Conservation (phyloP, 2,797 vertebrate genomes). For the Neosilurus mollespiculum region DNA sequence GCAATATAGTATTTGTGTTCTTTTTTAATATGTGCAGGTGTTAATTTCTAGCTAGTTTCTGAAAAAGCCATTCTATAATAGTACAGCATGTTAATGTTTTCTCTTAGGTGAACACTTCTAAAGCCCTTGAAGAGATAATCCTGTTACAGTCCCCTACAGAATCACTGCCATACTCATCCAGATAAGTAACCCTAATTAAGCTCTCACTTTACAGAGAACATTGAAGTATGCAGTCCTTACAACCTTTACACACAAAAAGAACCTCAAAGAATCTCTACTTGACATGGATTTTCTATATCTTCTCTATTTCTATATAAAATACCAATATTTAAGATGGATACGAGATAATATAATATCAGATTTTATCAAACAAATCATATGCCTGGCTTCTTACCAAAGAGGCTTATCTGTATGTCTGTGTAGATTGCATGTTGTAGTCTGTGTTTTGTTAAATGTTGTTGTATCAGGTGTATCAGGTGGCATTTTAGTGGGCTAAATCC, state of each 20-base stretch:
- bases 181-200: slow-evolving; percentile 63
- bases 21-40: not conserved
- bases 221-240: slow-evolving; percentile 49
- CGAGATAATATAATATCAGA: not conserved
- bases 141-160: slow-evolving; percentile 53
- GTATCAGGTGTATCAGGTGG: slow-evolving; percentile 7
- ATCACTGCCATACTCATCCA: slow-evolving; percentile 59
- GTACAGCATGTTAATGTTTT: slow-evolving; percentile 39
- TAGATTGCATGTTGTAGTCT: slow-evolving; percentile 8
- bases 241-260: slow-evolving; percentile 61
- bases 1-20: not conserved
- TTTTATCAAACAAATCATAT: not conserved
- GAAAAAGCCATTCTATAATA: slow-evolving; percentile 52
- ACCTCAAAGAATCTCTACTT: slow-evolving; percentile 60
- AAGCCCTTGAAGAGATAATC: slow-evolving; percentile 36
- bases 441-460: slow-evolving; percentile 24
- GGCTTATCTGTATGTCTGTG: not conserved
- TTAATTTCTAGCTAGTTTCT: slow-evolving; percentile 27
- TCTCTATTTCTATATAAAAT: too few relatives aligned
- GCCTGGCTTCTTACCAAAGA: slow-evolving; percentile 15
- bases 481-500: slow-evolving; percentile 20
- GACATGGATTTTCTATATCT: slow-evolving; percentile 56
- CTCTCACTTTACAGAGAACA: slow-evolving; percentile 53
- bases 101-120: slow-evolving; percentile 33
- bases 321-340: slow-evolving; percentile 56